Conservation (phyloP, 2,113 vertebrate species). For the Formicarius rufipectus region DNA sequence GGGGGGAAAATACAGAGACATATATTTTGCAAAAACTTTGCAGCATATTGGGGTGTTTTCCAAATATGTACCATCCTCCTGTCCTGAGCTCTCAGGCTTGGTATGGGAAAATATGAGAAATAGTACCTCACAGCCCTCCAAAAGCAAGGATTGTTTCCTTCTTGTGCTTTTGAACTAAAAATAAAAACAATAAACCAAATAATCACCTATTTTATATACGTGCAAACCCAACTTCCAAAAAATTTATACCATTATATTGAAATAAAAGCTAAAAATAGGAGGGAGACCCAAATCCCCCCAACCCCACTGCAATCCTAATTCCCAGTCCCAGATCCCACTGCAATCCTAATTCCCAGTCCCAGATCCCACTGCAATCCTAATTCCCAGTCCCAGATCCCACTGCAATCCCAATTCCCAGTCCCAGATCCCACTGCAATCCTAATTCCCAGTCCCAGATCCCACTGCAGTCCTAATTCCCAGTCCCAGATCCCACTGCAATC, state of each 20-base stretch:
- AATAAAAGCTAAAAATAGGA: neutral
- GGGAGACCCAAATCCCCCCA: neutral
- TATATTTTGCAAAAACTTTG: neutral
- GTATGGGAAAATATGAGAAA: neutral
- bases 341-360: neutral
- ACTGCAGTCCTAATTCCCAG: no score
- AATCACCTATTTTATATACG: neutral
- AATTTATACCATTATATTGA: rapidly evolving
- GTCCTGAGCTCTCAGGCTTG: neutral
- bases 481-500: neutral
- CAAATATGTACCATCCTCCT: neutral
- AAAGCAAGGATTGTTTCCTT: neutral
- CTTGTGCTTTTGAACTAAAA: neutral
- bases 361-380: neutral
- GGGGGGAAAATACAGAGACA: neutral
- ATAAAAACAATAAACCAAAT: neutral
- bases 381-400: no score
- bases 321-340: no score
- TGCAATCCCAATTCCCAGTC: no score
- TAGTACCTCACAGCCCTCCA: neutral
- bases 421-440: neutral
- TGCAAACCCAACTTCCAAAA: neutral
- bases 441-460: no score
- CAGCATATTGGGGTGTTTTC: neutral
- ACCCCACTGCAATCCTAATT: no score